A percentile compares a stretch with the other conserved stretches of the same genome.
Evolutionary conservation across 2,113 vertebrate genomes (phyloP).

Genomic region (Zootoca vivipara): DNA sequence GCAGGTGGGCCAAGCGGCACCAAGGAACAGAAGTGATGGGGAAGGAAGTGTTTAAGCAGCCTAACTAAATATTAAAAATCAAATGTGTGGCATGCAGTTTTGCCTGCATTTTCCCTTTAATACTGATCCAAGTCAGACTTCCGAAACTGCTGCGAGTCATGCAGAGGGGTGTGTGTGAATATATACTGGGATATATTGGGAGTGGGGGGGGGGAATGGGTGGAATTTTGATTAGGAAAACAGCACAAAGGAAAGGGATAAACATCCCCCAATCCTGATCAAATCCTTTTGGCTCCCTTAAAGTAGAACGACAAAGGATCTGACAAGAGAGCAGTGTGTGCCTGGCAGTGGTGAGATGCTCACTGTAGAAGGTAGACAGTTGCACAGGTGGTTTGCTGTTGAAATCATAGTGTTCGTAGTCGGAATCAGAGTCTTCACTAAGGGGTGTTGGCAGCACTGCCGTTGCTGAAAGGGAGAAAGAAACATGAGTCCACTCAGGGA

Average conservation of each 20-base stretch:
- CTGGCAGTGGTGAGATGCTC: constrained; percentile 39
- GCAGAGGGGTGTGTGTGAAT: not conserved
- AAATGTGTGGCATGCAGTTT: too few relatives aligned
- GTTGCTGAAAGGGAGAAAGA: not conserved
- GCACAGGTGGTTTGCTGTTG: constrained; percentile 68
- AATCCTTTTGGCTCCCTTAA: not conserved
- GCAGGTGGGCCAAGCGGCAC: not conserved
- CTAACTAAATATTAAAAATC: too few relatives aligned
- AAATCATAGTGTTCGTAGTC: constrained; percentile 79
- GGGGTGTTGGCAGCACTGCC: fast-evolving
- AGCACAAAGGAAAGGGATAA: not conserved
- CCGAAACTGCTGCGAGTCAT: not conserved
- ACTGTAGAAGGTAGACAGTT: constrained; percentile 80
- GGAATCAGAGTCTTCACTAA: constrained; percentile 57
- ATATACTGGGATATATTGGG: not conserved
- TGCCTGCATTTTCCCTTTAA: not conserved
- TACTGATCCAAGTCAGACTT: not conserved
- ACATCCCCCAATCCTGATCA: not conserved
- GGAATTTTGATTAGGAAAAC: not conserved
- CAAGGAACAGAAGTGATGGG: not conserved
- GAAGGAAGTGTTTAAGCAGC: too few relatives aligned
- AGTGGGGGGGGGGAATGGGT: too few relatives aligned
- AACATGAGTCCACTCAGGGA: not conserved
- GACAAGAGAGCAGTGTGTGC: fast-evolving
- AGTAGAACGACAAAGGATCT: not conserved